These are phyloP conservation scores for Salminus brasiliensis DNA, from an alignment of 2,113 vertebrate species.

Conservation along the genomic window DNA sequence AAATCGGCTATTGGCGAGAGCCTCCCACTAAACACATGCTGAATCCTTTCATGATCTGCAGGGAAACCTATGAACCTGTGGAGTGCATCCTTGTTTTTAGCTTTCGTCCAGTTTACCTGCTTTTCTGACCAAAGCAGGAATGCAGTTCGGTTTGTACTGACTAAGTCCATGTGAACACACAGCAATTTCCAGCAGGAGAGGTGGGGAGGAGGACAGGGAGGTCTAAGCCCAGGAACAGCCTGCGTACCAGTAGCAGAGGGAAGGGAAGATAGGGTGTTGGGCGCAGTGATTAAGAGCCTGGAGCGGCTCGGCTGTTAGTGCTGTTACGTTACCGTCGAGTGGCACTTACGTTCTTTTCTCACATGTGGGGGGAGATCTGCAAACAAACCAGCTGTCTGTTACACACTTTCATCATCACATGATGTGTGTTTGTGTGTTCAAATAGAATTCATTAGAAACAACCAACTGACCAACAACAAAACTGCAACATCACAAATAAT, in stretches of 20 bases:
- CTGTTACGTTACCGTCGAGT: constrained; percentile 54
- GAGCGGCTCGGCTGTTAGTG: constrained; percentile 67
- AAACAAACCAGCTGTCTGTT: constrained; percentile 77
- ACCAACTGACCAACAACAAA: constrained; percentile 20
- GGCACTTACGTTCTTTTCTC: constrained; percentile 89
- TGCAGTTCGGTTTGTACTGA: too few species aligned
- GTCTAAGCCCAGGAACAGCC: neutral
- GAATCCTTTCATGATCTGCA: too few species aligned
- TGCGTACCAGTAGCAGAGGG: neutral
- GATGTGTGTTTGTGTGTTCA: neutral
- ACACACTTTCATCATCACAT: constrained; percentile 1
- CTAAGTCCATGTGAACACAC: too few species aligned
- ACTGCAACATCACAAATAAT: neutral
- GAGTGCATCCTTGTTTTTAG: too few species aligned
- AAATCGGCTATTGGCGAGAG: too few species aligned
- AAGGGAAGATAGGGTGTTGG: constrained; percentile 36
- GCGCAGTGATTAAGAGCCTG: constrained; percentile 21
- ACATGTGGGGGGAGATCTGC: constrained; percentile 86
- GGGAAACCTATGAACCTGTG: too few species aligned
- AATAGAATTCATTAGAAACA: constrained; percentile 65
- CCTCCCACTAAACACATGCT: too few species aligned
- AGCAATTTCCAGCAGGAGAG: neutral
- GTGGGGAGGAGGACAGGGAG: neutral
- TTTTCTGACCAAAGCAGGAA: neutral
- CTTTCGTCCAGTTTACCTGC: neutral